Conservation (phyloP, 2,113 vertebrate species). For the Perognathus longimembris region DNA sequence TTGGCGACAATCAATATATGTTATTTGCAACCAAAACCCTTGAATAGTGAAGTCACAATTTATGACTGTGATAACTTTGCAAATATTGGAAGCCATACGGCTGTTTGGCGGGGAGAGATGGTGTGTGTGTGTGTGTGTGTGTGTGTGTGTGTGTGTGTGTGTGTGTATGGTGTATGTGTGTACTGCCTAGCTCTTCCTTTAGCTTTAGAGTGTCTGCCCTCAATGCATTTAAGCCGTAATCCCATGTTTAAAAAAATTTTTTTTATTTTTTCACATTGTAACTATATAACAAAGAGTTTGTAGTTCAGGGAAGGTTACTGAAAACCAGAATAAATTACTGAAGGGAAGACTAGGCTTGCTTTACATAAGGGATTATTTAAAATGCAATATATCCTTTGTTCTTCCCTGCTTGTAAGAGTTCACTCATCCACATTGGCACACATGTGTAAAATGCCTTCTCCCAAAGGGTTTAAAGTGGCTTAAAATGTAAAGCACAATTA, state of each 20-base stretch:
- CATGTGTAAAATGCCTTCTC: neutral
- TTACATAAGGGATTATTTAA: neutral
- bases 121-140: too few species aligned
- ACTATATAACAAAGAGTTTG: constrained; percentile 7
- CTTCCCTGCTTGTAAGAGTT: neutral
- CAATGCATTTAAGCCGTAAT: neutral
- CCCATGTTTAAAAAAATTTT: neutral
- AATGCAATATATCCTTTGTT: neutral
- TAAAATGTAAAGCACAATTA: neutral
- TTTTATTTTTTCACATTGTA: neutral
- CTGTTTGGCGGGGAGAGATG: neutral
- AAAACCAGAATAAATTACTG: neutral
- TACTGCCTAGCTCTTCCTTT: neutral
- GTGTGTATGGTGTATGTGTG: neutral
- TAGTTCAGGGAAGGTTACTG: neutral
- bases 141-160: neutral
- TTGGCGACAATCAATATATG: neutral
- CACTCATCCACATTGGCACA: neutral
- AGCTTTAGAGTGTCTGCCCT: neutral
- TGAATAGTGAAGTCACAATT: neutral
- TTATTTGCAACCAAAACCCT: neutral
- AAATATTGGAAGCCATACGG: constrained; percentile 16
- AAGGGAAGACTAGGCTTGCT: neutral
- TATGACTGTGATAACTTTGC: neutral
- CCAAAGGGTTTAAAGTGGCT: neutral